These are phyloP conservation scores for Buteo buteo DNA, from an alignment of 2,113 vertebrate species.

Conservation along the genomic window DNA sequence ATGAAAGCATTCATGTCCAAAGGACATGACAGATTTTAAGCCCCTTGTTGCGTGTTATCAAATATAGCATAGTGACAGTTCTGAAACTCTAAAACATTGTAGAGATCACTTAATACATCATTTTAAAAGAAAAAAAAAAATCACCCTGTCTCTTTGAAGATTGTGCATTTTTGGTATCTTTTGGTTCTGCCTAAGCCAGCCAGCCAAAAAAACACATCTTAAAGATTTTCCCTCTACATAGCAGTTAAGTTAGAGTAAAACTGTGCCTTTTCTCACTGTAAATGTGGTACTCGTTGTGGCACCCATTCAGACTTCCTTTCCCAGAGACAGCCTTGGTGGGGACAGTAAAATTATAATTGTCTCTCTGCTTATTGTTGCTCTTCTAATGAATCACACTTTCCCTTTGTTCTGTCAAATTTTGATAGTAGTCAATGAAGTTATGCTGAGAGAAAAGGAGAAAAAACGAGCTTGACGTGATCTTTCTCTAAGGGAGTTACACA, in stretches of 20 bases:
- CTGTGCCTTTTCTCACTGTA: background rate
- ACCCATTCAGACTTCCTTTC: background rate
- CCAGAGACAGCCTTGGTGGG: background rate
- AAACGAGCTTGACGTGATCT: background rate
- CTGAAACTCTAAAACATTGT: background rate
- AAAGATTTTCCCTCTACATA: background rate
- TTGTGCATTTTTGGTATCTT: background rate
- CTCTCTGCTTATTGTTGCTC: background rate
- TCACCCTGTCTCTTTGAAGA: background rate
- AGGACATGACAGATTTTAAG: background rate
- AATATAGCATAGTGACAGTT: background rate
- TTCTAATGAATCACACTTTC: background rate
- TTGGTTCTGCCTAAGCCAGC: background rate
- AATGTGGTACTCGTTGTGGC: background rate
- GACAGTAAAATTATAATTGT: background rate
- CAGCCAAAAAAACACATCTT: background rate
- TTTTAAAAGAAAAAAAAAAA: background rate
- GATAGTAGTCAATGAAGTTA: background rate
- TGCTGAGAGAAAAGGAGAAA: background rate
- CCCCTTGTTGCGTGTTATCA: background rate
- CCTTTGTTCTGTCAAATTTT: slow-evolving; percentile 11
- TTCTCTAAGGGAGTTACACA: background rate
- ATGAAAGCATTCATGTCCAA: background rate
- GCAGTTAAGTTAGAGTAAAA: background rate
- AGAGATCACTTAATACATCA: background rate